phyloP scores from a whole-genome alignment of 2,888 invertebrate genomes.

The Malthinus seriepunctatus region DNA sequence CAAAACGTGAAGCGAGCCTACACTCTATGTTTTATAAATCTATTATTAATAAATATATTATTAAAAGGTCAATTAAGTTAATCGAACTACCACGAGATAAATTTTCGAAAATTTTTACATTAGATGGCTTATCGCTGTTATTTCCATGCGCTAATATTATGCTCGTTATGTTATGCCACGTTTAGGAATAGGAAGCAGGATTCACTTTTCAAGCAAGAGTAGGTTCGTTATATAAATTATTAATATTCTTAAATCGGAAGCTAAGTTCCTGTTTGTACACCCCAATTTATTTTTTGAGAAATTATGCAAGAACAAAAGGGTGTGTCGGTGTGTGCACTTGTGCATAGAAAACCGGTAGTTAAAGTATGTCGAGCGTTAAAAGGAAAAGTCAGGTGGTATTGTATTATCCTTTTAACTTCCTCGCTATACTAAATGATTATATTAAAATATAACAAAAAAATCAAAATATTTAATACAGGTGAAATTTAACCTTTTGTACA shows the following conservation, averaged over 20 bases:
- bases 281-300: background rate
- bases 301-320: slow-evolving; percentile 4
- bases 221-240: too few relatives aligned
- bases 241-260: background rate
- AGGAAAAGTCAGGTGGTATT: slow-evolving; percentile 2
- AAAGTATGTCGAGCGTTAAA: background rate
- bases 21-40: too few relatives aligned
- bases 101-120: too few relatives aligned
- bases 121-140: too few relatives aligned
- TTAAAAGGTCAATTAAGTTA: too few relatives aligned
- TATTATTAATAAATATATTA: too few relatives aligned
- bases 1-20: too few relatives aligned
- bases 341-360: slow-evolving; percentile 2
- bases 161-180: too few relatives aligned
- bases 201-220: too few relatives aligned
- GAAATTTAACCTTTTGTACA: background rate
- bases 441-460: background rate
- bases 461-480: background rate
- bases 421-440: background rate
- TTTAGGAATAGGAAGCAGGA: too few relatives aligned
- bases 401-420: background rate
- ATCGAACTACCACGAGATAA: too few relatives aligned
- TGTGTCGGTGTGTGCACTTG: slow-evolving; percentile 1
- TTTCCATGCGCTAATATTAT: too few relatives aligned
- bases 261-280: slow-evolving; percentile 3